Percentiles rank a stretch among this genome's conserved stretches.
phyloP scores from a whole-genome alignment of 2,797 vertebrate species.

The Anas bahamensis region DNA sequence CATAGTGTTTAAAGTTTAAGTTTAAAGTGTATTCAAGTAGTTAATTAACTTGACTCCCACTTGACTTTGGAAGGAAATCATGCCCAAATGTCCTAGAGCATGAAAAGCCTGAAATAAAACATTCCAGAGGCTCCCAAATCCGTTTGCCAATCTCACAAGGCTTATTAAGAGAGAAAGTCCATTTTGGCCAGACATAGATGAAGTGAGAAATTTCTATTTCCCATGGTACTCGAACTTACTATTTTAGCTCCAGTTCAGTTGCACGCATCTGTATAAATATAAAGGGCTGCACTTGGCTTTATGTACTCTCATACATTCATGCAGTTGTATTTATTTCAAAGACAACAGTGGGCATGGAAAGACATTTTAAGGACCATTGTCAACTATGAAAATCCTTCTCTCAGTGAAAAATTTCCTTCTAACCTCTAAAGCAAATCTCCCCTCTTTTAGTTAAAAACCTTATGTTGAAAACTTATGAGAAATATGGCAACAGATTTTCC shows the following conservation, averaged over 20 bases:
- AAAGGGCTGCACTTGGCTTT: neutral
- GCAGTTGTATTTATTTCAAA: neutral
- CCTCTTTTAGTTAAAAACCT: too few relatives aligned
- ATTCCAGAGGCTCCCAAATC: neutral
- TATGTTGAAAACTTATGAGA: neutral
- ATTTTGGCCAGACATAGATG: neutral
- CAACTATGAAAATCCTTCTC: neutral
- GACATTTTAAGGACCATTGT: neutral
- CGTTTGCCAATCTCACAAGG: neutral
- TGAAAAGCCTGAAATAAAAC: neutral
- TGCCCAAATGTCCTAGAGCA: neutral
- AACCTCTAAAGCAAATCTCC: too few relatives aligned
- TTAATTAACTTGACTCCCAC: neutral
- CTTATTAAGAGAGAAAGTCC: neutral
- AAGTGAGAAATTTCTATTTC: neutral
- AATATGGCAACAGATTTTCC: neutral
- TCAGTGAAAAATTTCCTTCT: too few relatives aligned
- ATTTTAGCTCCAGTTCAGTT: neutral
- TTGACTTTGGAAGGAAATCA: neutral
- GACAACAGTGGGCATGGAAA: neutral
- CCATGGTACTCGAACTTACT: neutral
- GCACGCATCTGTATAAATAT: neutral
- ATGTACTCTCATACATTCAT: neutral
- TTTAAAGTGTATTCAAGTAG: neutral
- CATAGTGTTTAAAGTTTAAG: neutral